A percentile compares a stretch with the other conserved stretches of the same genome.
These are phyloP conservation scores for Chauna torquata DNA, from an alignment of 2,113 vertebrate genomes.

Conservation along the genomic window DNA sequence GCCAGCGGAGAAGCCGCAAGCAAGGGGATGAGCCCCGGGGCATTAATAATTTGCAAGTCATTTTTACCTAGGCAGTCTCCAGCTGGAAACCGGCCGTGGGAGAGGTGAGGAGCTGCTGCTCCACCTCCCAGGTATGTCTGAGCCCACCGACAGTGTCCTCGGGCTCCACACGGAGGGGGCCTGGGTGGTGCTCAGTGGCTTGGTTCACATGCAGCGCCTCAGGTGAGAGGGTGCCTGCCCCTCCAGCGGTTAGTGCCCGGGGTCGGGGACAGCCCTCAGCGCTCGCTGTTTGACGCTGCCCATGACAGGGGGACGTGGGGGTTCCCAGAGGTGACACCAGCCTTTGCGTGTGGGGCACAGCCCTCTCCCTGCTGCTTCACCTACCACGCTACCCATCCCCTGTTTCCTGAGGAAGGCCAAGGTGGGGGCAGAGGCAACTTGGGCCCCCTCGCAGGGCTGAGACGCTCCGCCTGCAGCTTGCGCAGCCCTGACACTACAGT, in stretches of 20 bases:
- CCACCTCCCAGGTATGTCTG: neutral
- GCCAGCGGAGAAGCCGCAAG: neutral
- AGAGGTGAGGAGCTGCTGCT: neutral
- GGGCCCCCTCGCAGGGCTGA: neutral
- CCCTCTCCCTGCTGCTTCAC: no score
- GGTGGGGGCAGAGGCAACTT: neutral
- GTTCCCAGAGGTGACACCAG: neutral
- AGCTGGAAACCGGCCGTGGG: rapidly evolving
- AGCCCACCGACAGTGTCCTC: neutral
- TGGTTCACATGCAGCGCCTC: neutral
- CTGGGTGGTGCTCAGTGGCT: neutral
- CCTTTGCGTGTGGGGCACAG: no score
- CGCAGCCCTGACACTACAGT: neutral
- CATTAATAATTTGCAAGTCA: neutral
- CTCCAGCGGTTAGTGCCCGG: neutral
- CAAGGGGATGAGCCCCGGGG: neutral
- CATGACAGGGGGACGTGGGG: neutral
- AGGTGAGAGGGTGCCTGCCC: neutral
- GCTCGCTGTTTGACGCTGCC: neutral
- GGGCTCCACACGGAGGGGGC: neutral
- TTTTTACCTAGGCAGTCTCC: neutral
- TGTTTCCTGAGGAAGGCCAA: neutral
- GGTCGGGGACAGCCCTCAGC: neutral
- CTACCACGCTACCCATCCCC: neutral
- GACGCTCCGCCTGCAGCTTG: neutral